These are phyloP conservation scores for Cantharis flavilabris DNA, from an alignment of 2,888 invertebrate genomes.

Conservation along the genomic window DNA sequence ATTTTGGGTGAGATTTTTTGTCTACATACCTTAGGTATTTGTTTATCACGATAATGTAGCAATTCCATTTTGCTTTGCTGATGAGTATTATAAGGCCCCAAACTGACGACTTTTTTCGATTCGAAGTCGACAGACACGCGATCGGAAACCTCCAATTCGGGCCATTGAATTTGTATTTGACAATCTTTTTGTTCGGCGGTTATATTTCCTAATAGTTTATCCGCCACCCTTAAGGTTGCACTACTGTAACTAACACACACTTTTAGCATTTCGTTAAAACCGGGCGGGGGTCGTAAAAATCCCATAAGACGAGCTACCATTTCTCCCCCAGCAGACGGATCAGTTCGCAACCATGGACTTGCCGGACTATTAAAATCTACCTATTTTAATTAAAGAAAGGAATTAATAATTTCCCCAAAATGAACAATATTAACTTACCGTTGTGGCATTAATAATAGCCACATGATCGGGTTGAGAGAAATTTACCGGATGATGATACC, in stretches of 20 bases:
- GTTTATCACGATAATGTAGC: conserved; percentile 71
- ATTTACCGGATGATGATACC: conserved; percentile 87
- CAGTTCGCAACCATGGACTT: conserved; percentile 68
- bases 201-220: conserved; percentile 58
- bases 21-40: conserved; percentile 70
- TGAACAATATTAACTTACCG: conserved; percentile 53
- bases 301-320: conserved; percentile 78
- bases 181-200: conserved; percentile 74
- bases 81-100: conserved; percentile 65
- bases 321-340: conserved; percentile 72
- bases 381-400: conserved; percentile 27
- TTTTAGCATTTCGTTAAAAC: conserved; percentile 76
- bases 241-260: conserved; percentile 80
- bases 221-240: conserved; percentile 66
- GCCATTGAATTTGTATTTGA: conserved; percentile 67
- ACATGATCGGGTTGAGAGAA: conserved; percentile 88
- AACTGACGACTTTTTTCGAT: conserved; percentile 55
- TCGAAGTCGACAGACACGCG: conserved; percentile 56
- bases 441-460: conserved; percentile 82
- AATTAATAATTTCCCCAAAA: neutral
- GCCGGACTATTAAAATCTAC: conserved; percentile 76
- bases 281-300: conserved; percentile 78
- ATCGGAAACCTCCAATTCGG: conserved; percentile 41
- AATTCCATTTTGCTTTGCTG: conserved; percentile 83
- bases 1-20: too few relatives aligned